These are phyloP conservation scores for Aspidapion aeneum DNA, from an alignment of 2,888 invertebrate genomes.

Conservation along the genomic window DNA sequence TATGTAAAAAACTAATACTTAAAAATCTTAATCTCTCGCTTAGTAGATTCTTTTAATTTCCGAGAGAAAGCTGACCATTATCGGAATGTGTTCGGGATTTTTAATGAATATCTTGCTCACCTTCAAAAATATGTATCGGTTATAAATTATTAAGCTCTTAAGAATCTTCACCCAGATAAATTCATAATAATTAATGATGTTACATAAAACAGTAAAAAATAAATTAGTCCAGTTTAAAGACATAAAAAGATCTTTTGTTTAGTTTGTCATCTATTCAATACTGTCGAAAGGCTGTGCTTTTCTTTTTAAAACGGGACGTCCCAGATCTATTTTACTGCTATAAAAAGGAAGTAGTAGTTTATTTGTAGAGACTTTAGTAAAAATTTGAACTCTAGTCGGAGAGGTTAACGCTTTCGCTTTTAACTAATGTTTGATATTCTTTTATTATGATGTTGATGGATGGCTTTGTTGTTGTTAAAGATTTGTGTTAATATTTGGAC, in stretches of 20 bases:
- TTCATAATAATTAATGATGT: too few species aligned
- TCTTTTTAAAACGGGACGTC: conserved; percentile 1
- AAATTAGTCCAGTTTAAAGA: background rate
- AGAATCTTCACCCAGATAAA: too few species aligned
- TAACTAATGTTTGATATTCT: background rate
- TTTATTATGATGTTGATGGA: background rate
- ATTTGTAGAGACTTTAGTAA: conserved; percentile 1
- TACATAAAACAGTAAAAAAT: too few species aligned
- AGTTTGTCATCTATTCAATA: background rate
- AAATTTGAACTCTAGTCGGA: background rate
- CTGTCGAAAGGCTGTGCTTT: background rate
- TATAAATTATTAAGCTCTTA: too few species aligned
- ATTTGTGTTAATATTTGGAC: background rate
- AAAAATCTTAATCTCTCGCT: too few species aligned
- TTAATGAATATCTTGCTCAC: too few species aligned
- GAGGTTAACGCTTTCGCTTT: conserved; percentile 8
- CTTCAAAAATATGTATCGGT: too few species aligned
- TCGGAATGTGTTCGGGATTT: too few species aligned
- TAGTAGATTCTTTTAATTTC: too few species aligned
- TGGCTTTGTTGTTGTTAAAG: background rate
- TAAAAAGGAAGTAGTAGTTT: conserved; percentile 2
- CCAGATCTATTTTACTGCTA: background rate
- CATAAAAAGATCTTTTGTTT: background rate
- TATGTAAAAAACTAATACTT: too few species aligned
- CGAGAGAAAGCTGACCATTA: too few species aligned